A percentile compares a stretch with the other conserved stretches of the same genome.
phyloP scores from a whole-genome alignment of 2,113 vertebrate genomes.

The Chionis minor region DNA sequence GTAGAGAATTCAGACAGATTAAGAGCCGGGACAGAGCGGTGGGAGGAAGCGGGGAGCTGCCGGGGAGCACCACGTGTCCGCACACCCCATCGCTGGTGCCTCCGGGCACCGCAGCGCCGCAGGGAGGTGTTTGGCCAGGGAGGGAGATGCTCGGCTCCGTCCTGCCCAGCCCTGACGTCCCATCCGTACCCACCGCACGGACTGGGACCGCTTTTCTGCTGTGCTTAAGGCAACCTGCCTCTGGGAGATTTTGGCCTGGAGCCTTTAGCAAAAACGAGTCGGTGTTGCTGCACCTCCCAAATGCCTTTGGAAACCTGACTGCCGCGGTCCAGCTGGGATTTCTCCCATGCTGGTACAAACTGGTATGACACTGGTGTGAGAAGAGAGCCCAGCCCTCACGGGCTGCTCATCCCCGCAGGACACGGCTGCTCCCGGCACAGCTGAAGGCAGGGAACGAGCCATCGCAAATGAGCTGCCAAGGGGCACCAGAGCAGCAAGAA shows the following conservation, averaged over 20 bases:
- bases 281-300: background rate
- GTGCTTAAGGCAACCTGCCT: background rate
- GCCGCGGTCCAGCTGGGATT: background rate
- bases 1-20: conserved; percentile 60
- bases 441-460: background rate
- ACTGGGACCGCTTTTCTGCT: accelerated
- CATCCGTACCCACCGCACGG: accelerated
- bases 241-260: background rate
- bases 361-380: background rate
- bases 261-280: accelerated
- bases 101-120: accelerated
- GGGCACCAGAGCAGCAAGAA: background rate
- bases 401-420: background rate
- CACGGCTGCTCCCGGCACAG: background rate
- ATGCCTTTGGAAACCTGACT: accelerated
- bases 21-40: background rate
- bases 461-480: background rate
- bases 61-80: background rate
- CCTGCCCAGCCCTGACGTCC: background rate
- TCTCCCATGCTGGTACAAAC: background rate
- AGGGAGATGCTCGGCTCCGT: background rate
- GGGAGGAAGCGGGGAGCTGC: background rate
- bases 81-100: accelerated
- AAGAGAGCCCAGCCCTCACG: background rate
- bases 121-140: background rate